Percentiles rank a stretch among this genome's conserved stretches.
Conservation (phyloP, 2,797 vertebrate species). For the Melanotaenia nigrans region DNA sequence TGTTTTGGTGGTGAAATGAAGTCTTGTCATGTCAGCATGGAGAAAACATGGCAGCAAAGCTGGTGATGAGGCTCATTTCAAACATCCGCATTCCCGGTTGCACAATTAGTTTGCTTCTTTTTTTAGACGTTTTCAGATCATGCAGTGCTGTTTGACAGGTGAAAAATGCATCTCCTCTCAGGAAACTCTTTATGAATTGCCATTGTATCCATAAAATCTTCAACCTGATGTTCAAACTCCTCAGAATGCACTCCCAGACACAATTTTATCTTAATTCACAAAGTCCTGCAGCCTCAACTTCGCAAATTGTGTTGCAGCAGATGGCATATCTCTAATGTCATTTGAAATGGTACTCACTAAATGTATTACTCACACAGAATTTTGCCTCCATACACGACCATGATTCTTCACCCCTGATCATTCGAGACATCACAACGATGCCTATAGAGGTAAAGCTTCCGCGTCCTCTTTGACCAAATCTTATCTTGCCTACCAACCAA, state of each 20-base stretch:
- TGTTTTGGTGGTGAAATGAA: conserved; percentile 25
- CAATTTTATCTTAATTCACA: too few species aligned
- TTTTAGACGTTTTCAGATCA: conserved; percentile 15
- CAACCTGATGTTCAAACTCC: too few species aligned
- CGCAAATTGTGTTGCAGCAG: too few species aligned
- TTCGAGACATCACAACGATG: too few species aligned
- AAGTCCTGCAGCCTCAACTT: too few species aligned
- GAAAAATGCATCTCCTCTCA: conserved; percentile 15
- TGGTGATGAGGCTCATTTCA: conserved; percentile 37
- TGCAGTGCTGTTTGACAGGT: conserved; percentile 7
- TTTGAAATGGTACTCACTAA: neutral
- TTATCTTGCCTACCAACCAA: too few species aligned
- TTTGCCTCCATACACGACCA: neutral
- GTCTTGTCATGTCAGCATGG: conserved; percentile 33
- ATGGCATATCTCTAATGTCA: neutral
- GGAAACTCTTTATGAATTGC: conserved; percentile 8
- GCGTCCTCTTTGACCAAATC: too few species aligned
- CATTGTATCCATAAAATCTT: neutral
- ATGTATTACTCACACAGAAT: neutral
- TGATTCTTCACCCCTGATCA: neutral
- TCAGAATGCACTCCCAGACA: too few species aligned
- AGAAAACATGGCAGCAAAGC: conserved; percentile 25
- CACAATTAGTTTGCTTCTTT: conserved; percentile 4
- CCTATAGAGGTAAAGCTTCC: too few species aligned
- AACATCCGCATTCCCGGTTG: conserved; percentile 30